Evolutionary conservation across 2,888 invertebrate genomes (phyloP).

Genomic region (Macaria notata): DNA sequence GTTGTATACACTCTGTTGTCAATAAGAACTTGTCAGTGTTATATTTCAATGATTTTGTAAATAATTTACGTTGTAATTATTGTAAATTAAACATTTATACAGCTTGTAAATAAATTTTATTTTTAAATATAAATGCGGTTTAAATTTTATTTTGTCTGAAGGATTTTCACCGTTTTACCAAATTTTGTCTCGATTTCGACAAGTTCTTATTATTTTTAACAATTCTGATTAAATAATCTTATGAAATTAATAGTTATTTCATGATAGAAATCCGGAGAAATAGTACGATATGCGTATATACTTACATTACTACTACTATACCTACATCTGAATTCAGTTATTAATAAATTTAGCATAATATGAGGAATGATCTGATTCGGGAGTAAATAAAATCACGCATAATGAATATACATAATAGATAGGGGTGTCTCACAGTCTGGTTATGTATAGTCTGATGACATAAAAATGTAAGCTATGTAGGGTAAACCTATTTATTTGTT

Average conservation of each 20-base stretch:
- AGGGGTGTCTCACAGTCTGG: background rate
- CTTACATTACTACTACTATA: too few species aligned
- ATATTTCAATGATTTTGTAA: conserved; percentile 28
- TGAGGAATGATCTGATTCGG: conserved; percentile 46
- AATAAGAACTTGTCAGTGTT: conserved; percentile 18
- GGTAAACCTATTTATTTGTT: too few species aligned
- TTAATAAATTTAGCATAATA: too few species aligned
- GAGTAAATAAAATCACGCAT: conserved; percentile 57
- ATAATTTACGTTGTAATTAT: conserved; percentile 7
- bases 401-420: conserved; percentile 75
- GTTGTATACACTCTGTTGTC: conserved; percentile 19
- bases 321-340: too few species aligned
- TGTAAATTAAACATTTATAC: background rate
- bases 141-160: background rate
- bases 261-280: too few species aligned
- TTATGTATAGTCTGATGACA: background rate
- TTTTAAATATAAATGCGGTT: conserved; percentile 10
- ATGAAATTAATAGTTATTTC: too few species aligned
- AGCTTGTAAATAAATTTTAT: conserved; percentile 7
- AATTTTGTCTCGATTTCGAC: conserved; percentile 1
- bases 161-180: too few species aligned
- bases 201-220: conserved; percentile 34
- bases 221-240: background rate
- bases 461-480: too few species aligned
- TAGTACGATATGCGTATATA: too few species aligned